phyloP scores from a whole-genome alignment of 1,140 invertebrate genomes.

The Orius insidiosus region DNA sequence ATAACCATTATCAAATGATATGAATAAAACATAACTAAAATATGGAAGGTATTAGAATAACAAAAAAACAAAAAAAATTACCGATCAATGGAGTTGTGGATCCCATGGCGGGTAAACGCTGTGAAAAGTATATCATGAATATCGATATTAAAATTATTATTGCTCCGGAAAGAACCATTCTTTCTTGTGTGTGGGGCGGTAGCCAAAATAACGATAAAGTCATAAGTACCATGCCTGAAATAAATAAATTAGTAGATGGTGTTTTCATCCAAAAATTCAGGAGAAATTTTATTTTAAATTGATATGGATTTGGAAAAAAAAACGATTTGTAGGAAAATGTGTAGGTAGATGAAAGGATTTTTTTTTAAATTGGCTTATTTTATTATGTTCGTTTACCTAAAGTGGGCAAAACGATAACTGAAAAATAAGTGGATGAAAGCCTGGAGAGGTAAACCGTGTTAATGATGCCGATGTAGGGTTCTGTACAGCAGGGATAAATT shows the following conservation, averaged over 20 bases:
- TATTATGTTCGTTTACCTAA: constrained; percentile 27
- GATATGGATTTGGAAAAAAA: no score
- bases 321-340: no score
- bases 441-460: constrained; percentile 34
- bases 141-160: constrained; percentile 37
- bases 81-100: constrained; percentile 43
- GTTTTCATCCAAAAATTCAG: no score
- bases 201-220: constrained; percentile 44
- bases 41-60: constrained; percentile 16
- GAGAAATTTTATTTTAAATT: no score
- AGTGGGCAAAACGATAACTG: constrained; percentile 40
- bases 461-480: constrained; percentile 35
- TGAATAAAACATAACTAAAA: constrained; percentile 37
- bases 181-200: constrained; percentile 43
- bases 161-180: constrained; percentile 39
- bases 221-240: constrained; percentile 38
- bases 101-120: constrained; percentile 39
- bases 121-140: constrained; percentile 43
- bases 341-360: no score
- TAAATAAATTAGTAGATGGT: no score
- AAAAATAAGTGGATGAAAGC: constrained; percentile 39
- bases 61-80: constrained; percentile 21
- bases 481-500: constrained; percentile 32
- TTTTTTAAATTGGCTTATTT: constrained; percentile 4
- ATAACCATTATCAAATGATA: constrained; percentile 37